Percentiles rank a stretch among this genome's conserved stretches.
phyloP scores from a whole-genome alignment of 2,888 invertebrate species.

The Pseudolycoriella hygida region DNA sequence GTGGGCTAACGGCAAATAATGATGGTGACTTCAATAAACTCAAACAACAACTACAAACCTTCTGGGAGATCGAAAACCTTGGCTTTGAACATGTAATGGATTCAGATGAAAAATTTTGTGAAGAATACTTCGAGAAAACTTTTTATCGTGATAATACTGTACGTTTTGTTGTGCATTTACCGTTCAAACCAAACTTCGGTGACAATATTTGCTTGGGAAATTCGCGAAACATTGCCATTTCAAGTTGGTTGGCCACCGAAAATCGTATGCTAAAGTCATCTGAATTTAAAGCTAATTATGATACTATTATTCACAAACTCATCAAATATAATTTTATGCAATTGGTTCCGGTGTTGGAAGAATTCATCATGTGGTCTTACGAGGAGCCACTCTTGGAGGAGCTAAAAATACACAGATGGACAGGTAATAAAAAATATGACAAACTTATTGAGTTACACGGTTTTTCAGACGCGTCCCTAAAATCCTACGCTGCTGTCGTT shows the following conservation, averaged over 20 bases:
- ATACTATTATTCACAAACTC: too few relatives aligned
- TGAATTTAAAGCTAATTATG: neutral
- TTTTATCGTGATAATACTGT: neutral
- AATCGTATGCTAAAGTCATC: neutral
- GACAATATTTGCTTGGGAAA: neutral
- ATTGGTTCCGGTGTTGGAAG: too few relatives aligned
- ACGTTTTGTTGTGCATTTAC: neutral
- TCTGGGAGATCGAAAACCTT: neutral
- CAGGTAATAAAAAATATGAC: too few relatives aligned
- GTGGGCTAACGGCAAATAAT: too few relatives aligned
- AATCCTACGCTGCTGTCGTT: constrained; percentile 3
- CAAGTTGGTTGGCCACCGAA: neutral
- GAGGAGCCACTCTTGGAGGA: neutral
- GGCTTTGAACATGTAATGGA: neutral
- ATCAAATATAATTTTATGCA: too few relatives aligned
- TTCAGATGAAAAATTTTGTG: neutral
- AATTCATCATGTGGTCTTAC: too few relatives aligned
- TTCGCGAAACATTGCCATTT: neutral
- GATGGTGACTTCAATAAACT: neutral
- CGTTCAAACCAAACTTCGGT: neutral
- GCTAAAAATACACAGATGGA: constrained; percentile 5
- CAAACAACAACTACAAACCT: neutral
- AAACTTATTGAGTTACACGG: constrained; percentile 6
- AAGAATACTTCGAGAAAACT: neutral
- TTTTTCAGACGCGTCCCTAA: constrained; percentile 8